phyloP scores from a whole-genome alignment of 2,888 invertebrate species.

The Cryptophagus acutangulus region DNA sequence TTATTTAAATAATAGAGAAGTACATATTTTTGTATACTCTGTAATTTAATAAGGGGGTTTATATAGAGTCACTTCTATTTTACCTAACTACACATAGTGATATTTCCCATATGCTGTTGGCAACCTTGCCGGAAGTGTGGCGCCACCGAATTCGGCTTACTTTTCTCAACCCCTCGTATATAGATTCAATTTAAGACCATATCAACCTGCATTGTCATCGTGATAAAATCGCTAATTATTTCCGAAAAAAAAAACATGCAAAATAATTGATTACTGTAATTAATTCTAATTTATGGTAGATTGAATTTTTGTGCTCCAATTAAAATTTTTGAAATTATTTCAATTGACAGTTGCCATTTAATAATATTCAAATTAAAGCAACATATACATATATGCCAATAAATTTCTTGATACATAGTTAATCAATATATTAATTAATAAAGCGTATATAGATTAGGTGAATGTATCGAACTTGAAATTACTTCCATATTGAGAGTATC shows the following conservation, averaged over 20 bases:
- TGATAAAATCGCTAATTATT: slow-evolving; percentile 27
- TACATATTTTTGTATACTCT: slow-evolving; percentile 43
- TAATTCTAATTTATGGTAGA: too few relatives aligned
- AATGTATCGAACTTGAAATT: slow-evolving; percentile 7
- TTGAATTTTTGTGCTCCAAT: too few relatives aligned
- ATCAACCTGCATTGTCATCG: slow-evolving; percentile 36
- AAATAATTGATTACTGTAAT: too few relatives aligned
- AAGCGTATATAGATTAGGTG: slow-evolving; percentile 5
- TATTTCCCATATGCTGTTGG: slow-evolving; percentile 43
- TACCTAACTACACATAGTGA: slow-evolving; percentile 32
- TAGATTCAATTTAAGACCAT: slow-evolving; percentile 6
- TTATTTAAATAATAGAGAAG: slow-evolving; percentile 48
- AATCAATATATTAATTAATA: slow-evolving; percentile 9
- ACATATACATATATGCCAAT: slow-evolving; percentile 3
- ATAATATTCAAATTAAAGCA: slow-evolving; percentile 3
- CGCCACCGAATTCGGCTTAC: slow-evolving; percentile 43
- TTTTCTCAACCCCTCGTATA: slow-evolving; percentile 39
- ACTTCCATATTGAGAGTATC: slow-evolving; percentile 9
- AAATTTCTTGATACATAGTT: slow-evolving; percentile 3
- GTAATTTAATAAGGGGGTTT: slow-evolving; percentile 42
- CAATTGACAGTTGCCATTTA: too few relatives aligned
- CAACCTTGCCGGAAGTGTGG: slow-evolving; percentile 45
- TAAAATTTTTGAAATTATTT: too few relatives aligned
- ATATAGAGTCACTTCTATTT: slow-evolving; percentile 26
- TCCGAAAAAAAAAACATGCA: too few relatives aligned